Conservation (phyloP, 2,113 vertebrate genomes). For the Mustela lutreola region DNA sequence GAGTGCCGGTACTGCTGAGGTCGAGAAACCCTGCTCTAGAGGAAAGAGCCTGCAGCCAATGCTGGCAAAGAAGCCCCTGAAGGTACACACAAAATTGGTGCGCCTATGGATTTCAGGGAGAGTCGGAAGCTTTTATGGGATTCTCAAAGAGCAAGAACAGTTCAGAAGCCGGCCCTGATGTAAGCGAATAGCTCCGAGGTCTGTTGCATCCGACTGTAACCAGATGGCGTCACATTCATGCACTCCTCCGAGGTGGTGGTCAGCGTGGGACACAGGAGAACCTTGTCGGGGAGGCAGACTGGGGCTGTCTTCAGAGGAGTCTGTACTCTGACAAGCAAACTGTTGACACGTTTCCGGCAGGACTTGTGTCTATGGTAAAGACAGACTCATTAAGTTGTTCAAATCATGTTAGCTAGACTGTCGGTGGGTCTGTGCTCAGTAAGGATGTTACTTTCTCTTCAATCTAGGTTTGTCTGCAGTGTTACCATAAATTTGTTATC, state of each 20-base stretch:
- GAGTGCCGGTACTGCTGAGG: not conserved
- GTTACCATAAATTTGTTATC: slow-evolving; percentile 22
- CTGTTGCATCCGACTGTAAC: not conserved
- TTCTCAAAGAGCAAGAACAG: not conserved
- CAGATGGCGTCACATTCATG: not conserved
- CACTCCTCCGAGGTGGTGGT: not conserved
- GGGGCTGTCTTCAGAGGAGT: not conserved
- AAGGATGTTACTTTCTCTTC: not conserved
- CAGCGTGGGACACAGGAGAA: not conserved
- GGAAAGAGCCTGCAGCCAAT: not conserved
- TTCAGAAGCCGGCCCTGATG: not conserved
- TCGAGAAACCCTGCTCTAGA: not conserved
- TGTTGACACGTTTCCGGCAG: not conserved
- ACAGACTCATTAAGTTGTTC: not conserved
- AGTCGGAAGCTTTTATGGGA: not conserved
- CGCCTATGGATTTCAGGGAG: not conserved
- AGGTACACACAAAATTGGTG: not conserved
- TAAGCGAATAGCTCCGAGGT: not conserved
- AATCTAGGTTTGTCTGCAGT: not conserved
- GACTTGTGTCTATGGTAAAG: not conserved
- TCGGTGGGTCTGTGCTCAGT: not conserved
- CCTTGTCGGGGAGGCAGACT: not conserved
- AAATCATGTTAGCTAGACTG: not conserved
- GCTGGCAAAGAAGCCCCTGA: not conserved
- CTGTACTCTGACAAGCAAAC: not conserved